phyloP scores from a whole-genome alignment of 2,888 invertebrate species.

The Hartigia nigra region DNA sequence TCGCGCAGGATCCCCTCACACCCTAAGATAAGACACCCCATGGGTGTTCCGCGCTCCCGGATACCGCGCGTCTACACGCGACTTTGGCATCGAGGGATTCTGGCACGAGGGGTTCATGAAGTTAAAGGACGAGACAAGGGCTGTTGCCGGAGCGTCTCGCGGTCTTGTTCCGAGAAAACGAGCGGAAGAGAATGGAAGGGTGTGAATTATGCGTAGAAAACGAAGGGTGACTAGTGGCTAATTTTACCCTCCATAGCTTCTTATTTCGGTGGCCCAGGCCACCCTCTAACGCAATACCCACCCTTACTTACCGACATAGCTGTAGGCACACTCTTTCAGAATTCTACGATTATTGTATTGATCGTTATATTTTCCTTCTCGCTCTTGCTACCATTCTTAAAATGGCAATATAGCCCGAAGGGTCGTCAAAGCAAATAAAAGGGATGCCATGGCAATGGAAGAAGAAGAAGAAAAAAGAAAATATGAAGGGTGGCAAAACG shows the following conservation, averaged over 20 bases:
- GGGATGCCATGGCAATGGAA: conserved; percentile 9
- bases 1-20: background rate
- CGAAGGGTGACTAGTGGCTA: conserved; percentile 14
- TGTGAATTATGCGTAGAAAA: background rate
- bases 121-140: background rate
- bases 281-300: background rate
- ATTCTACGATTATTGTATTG: background rate
- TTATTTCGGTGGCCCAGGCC: background rate
- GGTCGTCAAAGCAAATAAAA: conserved; percentile 24
- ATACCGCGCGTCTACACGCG: background rate
- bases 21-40: background rate
- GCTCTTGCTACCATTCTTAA: conserved; percentile 15
- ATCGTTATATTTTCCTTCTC: conserved; percentile 12
- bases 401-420: conserved; percentile 26
- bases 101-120: background rate
- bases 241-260: background rate
- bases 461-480: conserved; percentile 13
- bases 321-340: background rate
- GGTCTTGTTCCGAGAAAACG: background rate
- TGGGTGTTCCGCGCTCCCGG: background rate
- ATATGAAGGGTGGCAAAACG: background rate
- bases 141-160: background rate
- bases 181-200: conserved; percentile 17
- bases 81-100: background rate
- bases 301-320: conserved; percentile 20